phyloP scores from a whole-genome alignment of 2,888 invertebrate genomes.

The Hemithea aestivaria region DNA sequence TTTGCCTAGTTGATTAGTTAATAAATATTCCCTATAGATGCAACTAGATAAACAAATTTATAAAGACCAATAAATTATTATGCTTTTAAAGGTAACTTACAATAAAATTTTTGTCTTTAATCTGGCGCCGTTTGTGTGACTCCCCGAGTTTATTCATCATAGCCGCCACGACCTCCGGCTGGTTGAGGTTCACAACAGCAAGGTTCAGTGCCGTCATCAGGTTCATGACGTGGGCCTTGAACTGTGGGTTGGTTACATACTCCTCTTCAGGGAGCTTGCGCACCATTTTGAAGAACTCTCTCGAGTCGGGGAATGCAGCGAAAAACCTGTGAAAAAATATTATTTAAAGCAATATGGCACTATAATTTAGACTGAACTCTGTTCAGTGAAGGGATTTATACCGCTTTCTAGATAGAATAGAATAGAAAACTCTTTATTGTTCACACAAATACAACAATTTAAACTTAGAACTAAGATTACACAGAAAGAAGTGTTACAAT shows the following conservation, averaged over 20 bases:
- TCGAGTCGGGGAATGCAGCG: slow-evolving; percentile 56
- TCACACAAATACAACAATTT: too few relatives aligned
- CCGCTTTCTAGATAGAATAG: too few relatives aligned
- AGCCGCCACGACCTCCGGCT: slow-evolving; percentile 64
- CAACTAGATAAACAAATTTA: too few relatives aligned
- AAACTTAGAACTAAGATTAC: too few relatives aligned
- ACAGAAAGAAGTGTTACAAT: too few relatives aligned
- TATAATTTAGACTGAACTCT: background rate
- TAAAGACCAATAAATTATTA: too few relatives aligned
- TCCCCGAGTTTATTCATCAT: slow-evolving; percentile 70
- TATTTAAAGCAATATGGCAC: background rate
- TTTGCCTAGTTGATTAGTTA: too few relatives aligned
- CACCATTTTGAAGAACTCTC: slow-evolving; percentile 64
- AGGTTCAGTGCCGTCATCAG: slow-evolving; percentile 63
- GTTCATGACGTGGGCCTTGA: slow-evolving; percentile 71
- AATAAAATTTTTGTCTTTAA: slow-evolving; percentile 55
- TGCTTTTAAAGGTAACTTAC: slow-evolving; percentile 50
- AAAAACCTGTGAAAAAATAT: slow-evolving; percentile 50
- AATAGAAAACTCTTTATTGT: too few relatives aligned
- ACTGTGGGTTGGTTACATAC: slow-evolving; percentile 58
- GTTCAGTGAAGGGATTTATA: too few relatives aligned
- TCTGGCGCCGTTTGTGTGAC: slow-evolving; percentile 56
- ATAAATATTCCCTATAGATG: too few relatives aligned
- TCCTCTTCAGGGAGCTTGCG: slow-evolving; percentile 55
- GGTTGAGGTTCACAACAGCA: slow-evolving; percentile 59